These are phyloP conservation scores for Marronus borbonicus DNA, from an alignment of 2,888 invertebrate species.

Conservation along the genomic window DNA sequence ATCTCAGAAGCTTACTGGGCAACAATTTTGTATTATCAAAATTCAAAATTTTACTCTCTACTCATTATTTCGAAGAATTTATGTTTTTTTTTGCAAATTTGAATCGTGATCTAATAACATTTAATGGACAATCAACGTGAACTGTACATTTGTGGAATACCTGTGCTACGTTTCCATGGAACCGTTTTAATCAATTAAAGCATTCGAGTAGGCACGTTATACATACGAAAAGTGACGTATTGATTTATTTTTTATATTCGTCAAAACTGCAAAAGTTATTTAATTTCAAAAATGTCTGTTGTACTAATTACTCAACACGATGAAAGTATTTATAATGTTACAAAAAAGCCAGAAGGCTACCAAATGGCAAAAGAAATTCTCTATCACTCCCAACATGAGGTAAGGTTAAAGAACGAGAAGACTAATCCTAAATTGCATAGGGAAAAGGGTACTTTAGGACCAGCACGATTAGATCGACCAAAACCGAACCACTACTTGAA, in stretches of 20 bases:
- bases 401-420: conserved; percentile 65
- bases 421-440: conserved; percentile 66
- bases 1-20: too few species aligned
- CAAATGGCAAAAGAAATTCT: conserved; percentile 74
- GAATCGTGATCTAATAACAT: too few species aligned
- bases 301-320: conserved; percentile 78
- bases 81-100: too few species aligned
- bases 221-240: conserved; percentile 30
- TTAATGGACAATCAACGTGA: too few species aligned
- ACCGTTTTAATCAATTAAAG: conserved; percentile 38
- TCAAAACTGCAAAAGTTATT: conserved; percentile 35
- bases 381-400: conserved; percentile 68
- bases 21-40: too few species aligned
- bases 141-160: neutral
- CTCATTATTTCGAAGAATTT: too few species aligned
- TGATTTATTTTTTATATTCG: conserved; percentile 34
- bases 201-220: conserved; percentile 34
- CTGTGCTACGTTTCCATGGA: conserved; percentile 40
- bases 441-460: conserved; percentile 76
- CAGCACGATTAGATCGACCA: conserved; percentile 75
- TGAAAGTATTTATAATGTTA: conserved; percentile 78
- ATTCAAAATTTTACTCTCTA: too few species aligned
- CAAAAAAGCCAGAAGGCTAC: conserved; percentile 68
- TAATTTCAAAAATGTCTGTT: conserved; percentile 73
- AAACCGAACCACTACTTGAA: conserved; percentile 77